These are phyloP conservation scores for Idaea dimidiata DNA, from an alignment of 2,888 invertebrate species.

Conservation along the genomic window DNA sequence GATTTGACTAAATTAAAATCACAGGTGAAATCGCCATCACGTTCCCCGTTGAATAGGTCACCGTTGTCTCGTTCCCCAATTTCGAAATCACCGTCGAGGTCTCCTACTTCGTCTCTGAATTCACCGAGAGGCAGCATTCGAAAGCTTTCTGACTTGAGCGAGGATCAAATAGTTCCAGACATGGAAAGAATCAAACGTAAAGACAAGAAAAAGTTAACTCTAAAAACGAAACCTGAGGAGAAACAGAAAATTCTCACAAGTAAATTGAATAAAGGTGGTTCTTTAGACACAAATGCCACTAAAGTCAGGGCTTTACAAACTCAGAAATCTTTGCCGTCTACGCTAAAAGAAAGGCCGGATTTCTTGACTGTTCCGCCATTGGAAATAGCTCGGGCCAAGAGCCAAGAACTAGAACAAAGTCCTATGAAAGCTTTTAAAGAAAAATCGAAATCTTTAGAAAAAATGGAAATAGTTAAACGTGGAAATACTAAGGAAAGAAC, in stretches of 20 bases:
- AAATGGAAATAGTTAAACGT: constrained; percentile 79
- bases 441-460: constrained; percentile 85
- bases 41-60: constrained; percentile 72
- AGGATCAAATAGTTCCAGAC: constrained; percentile 76
- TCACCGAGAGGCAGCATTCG: constrained; percentile 76
- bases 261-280: constrained; percentile 74
- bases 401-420: constrained; percentile 81
- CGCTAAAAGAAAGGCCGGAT: constrained; percentile 74
- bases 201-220: constrained; percentile 70
- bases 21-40: constrained; percentile 62
- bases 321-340: constrained; percentile 79
- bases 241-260: constrained; percentile 56
- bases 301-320: constrained; percentile 72
- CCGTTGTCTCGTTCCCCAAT: constrained; percentile 73
- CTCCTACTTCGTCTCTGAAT: constrained; percentile 76
- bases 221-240: constrained; percentile 71
- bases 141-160: constrained; percentile 75
- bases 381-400: constrained; percentile 81
- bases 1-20: constrained; percentile 68
- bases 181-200: constrained; percentile 75
- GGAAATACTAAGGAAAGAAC: constrained; percentile 83
- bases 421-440: constrained; percentile 81
- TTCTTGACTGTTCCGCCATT: constrained; percentile 77
- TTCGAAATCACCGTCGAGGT: constrained; percentile 75
- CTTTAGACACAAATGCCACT: constrained; percentile 72